Evolutionary conservation across 2,888 invertebrate genomes (phyloP).

Genomic region (Drosophila kuntzei): DNA sequence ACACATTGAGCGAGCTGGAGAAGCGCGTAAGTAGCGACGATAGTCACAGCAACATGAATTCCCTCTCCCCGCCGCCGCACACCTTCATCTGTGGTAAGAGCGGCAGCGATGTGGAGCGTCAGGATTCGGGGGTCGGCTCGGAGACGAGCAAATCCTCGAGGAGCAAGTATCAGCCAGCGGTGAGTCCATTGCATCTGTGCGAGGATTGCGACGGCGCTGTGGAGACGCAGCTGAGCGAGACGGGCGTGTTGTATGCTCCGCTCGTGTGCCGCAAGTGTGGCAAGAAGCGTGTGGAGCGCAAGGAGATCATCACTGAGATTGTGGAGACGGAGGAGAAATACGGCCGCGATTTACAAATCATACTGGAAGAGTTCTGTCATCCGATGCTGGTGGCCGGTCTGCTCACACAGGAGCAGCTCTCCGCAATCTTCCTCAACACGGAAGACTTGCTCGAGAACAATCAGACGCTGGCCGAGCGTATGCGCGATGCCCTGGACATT

Average conservation of each 20-base stretch:
- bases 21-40: conserved; percentile 89
- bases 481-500: conserved; percentile 94
- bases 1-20: conserved; percentile 87
- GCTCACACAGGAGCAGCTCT: conserved; percentile 95
- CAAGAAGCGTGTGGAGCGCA: conserved; percentile 94
- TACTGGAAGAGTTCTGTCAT: conserved; percentile 96
- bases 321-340: conserved; percentile 98
- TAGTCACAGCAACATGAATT: conserved; percentile 88
- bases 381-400: conserved; percentile 97
- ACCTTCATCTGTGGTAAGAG: conserved; percentile 71
- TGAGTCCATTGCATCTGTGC: conserved; percentile 89
- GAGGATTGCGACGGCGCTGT: conserved; percentile 95
- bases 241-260: conserved; percentile 91
- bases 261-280: conserved; percentile 95
- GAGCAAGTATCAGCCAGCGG: conserved; percentile 88
- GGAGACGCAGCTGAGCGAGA: conserved; percentile 91
- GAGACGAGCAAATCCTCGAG: conserved; percentile 95
- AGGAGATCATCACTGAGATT: conserved; percentile 97
- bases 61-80: conserved; percentile 85
- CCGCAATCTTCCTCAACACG: conserved; percentile 96
- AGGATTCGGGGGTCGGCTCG: conserved; percentile 96
- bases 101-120: conserved; percentile 92
- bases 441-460: conserved; percentile 96
- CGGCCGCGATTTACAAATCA: conserved; percentile 95
- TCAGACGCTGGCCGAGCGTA: conserved; percentile 93